Conservation (phyloP, 2,113 vertebrate genomes). For the Dicerorhinus sumatrensis region DNA sequence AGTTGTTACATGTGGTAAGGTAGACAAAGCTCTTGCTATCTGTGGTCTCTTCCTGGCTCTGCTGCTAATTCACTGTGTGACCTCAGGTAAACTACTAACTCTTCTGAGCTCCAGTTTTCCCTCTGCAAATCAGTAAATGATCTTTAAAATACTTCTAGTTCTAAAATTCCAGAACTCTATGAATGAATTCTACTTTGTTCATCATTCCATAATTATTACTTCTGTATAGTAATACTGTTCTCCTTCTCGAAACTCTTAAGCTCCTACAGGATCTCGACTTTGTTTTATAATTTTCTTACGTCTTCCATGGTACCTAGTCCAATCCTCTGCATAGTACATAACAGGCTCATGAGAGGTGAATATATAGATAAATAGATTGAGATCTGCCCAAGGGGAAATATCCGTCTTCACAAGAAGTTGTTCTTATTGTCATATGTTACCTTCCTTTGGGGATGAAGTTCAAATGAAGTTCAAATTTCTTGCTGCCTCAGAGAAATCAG, state of each 20-base stretch:
- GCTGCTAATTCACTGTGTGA: not conserved
- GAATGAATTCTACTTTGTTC: slow-evolving; percentile 50
- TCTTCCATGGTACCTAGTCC: not conserved
- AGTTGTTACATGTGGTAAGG: not conserved
- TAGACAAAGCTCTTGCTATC: not conserved
- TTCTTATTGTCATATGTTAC: not conserved
- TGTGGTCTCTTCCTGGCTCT: not conserved
- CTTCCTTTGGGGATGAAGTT: slow-evolving; percentile 4
- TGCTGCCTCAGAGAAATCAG: slow-evolving; percentile 2
- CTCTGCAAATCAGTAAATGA: not conserved
- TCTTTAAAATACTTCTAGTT: slow-evolving; percentile 14
- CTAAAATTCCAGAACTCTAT: slow-evolving; percentile 2
- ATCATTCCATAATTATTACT: not conserved
- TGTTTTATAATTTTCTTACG: not conserved
- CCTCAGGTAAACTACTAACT: not conserved
- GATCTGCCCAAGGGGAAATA: not conserved
- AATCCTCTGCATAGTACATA: not conserved
- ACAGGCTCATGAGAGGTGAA: not conserved
- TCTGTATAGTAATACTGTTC: not conserved
- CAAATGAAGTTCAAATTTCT: not conserved
- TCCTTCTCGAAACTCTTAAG: not conserved
- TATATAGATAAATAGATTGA: not conserved
- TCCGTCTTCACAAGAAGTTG: not conserved
- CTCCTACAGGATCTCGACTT: not conserved
- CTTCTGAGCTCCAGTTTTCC: not conserved